Conservation (phyloP, 2,797 vertebrate species). For the Hemibagrus guttatus region DNA sequence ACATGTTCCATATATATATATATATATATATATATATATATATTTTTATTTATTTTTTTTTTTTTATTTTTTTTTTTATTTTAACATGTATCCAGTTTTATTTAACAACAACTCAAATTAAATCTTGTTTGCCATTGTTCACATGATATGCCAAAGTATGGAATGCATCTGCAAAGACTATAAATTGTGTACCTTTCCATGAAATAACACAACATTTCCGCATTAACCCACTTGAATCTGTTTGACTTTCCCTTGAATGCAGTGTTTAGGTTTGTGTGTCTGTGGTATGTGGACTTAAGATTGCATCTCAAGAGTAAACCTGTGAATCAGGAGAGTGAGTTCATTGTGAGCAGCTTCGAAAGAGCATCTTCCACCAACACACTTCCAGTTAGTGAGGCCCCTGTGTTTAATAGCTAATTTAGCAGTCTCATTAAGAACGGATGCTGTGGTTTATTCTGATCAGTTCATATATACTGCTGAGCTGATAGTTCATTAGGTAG, state of each 20-base stretch:
- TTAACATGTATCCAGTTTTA: background rate
- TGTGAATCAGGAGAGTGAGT: slow-evolving; percentile 48
- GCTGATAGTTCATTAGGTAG: background rate
- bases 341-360: slow-evolving; percentile 41
- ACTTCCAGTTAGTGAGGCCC: slow-evolving; percentile 37
- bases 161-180: slow-evolving; percentile 68
- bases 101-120: slow-evolving; percentile 10
- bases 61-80: background rate
- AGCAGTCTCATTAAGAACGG: slow-evolving; percentile 25
- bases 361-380: slow-evolving; percentile 33
- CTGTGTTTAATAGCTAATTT: slow-evolving; percentile 22
- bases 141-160: slow-evolving; percentile 71
- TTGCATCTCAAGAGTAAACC: slow-evolving; percentile 60
- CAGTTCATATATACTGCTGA: slow-evolving; percentile 4
- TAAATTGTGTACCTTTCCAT: slow-evolving; percentile 60
- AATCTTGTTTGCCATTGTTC: slow-evolving; percentile 18
- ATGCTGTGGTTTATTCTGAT: slow-evolving; percentile 29
- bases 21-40: no score
- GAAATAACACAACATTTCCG: slow-evolving; percentile 61
- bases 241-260: slow-evolving; percentile 79
- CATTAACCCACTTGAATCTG: slow-evolving; percentile 74
- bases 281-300: slow-evolving; percentile 58
- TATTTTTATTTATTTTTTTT: background rate
- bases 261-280: slow-evolving; percentile 81
- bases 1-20: background rate